Evolutionary conservation across 2,797 vertebrate genomes (phyloP), one percentile per base, ranked within the genome.

Genomic region (Sarcophilus harrisii): DNA sequence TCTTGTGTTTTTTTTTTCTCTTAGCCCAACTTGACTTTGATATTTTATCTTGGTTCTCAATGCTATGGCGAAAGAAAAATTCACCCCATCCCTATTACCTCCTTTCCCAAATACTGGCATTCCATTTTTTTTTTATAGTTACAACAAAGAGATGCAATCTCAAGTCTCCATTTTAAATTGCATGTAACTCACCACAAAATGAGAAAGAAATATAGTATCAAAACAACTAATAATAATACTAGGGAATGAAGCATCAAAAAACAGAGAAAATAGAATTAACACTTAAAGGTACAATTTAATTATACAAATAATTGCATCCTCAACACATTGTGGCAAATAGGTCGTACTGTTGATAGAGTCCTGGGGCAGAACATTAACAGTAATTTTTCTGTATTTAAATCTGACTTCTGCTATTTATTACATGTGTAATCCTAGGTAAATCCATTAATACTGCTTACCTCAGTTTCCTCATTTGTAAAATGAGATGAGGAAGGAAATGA

Each of bases 351-450:
- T 2, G 21, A 81, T 81, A 81, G 73, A 81, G 38, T 45, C n/a
- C n/a, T 5, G 14, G 32, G 4, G 5, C n/a, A 9, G 18, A 38
- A 21, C 5, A 38, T 8, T 2, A 73, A 38, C 0, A 38, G 0
- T 73, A 73, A 38, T 73, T 6, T 38, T 73, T 21, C n/a, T 73
- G n/a, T 38, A 2, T 38, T 73, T 66, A 73, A 21, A 38, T 66
- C 32, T 66, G 32, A 3, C 62, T 32, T n/a, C 62, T n/a, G 62
- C n/a, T 1, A 38, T 6, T 73, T 38, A 73, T 10, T 21, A 38
- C 0, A 21, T 73, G n/a, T 73, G n/a, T 9, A 66, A 73, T 18
- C n/a, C 16, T 73, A n/a, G n/a, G 18, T 1, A 73, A 73, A 38
- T 73, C n/a, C 1, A 16, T 73, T 73, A 73, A 38, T 6, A n/a